Evolutionary conservation across 2,113 vertebrate genomes (phyloP).

Genomic region (Aegypius monachus): DNA sequence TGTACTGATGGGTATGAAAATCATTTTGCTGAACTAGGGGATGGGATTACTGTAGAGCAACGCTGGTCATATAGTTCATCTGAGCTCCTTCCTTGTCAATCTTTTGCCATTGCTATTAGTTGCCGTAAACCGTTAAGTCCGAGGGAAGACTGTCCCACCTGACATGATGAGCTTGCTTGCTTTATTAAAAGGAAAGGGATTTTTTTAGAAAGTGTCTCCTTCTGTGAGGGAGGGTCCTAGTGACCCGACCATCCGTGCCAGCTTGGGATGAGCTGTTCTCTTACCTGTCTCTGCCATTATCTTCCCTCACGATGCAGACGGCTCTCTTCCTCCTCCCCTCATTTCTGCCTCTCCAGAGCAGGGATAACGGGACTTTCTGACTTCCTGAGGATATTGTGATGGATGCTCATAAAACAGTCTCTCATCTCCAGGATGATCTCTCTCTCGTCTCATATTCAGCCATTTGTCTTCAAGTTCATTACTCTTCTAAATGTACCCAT

Average conservation of each 20-base stretch:
- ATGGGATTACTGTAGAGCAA: background rate
- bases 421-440: background rate
- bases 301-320: rapidly evolving
- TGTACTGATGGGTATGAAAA: background rate
- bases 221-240: background rate
- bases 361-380: background rate
- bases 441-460: background rate
- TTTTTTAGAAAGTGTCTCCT: background rate
- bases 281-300: background rate
- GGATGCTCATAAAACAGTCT: background rate
- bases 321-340: background rate
- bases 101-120: background rate
- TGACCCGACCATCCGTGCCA: background rate
- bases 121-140: background rate
- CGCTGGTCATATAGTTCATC: rapidly evolving
- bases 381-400: background rate
- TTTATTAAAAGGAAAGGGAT: background rate
- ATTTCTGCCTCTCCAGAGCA: background rate
- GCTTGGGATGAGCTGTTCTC: background rate
- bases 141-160: background rate
- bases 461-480: background rate
- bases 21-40: background rate
- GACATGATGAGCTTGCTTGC: background rate
- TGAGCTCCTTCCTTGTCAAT: background rate
- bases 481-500: background rate